Evolutionary conservation across 2,888 invertebrate species (phyloP).

Genomic region (Philhelius pedissequus): DNA sequence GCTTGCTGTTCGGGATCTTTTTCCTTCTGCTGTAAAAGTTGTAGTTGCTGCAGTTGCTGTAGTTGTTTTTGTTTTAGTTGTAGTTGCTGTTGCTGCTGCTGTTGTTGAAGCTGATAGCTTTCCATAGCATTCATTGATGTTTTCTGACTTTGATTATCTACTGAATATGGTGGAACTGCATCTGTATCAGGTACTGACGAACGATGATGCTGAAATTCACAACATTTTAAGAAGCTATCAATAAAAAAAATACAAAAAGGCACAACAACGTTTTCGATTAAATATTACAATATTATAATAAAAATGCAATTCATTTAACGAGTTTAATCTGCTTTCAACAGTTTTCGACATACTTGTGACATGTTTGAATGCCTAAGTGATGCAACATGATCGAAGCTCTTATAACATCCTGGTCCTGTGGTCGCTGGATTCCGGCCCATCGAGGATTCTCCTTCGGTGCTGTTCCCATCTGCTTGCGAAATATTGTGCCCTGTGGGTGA

Average conservation of each 20-base stretch:
- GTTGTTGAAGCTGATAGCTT: constrained; percentile 76
- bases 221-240: background rate
- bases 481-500: constrained; percentile 90
- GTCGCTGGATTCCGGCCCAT: constrained; percentile 84
- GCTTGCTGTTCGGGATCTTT: constrained; percentile 64
- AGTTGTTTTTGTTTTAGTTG: constrained; percentile 71
- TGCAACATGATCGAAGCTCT: constrained; percentile 86
- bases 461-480: constrained; percentile 93
- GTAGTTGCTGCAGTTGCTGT: constrained; percentile 68
- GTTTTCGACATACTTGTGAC: constrained; percentile 75
- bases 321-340: constrained; percentile 8
- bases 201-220: constrained; percentile 71
- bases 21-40: constrained; percentile 74
- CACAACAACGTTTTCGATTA: background rate
- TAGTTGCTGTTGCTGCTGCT: constrained; percentile 71
- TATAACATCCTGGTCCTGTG: constrained; percentile 88
- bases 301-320: background rate
- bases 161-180: constrained; percentile 78
- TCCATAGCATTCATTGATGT: constrained; percentile 78
- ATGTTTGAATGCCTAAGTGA: constrained; percentile 76
- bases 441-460: constrained; percentile 82
- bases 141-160: constrained; percentile 75
- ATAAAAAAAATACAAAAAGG: background rate
- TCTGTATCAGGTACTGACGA: constrained; percentile 77
- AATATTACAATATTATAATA: background rate